Conservation (phyloP, 92 coral and sea anemone species). For the Siderastrea radians region DNA sequence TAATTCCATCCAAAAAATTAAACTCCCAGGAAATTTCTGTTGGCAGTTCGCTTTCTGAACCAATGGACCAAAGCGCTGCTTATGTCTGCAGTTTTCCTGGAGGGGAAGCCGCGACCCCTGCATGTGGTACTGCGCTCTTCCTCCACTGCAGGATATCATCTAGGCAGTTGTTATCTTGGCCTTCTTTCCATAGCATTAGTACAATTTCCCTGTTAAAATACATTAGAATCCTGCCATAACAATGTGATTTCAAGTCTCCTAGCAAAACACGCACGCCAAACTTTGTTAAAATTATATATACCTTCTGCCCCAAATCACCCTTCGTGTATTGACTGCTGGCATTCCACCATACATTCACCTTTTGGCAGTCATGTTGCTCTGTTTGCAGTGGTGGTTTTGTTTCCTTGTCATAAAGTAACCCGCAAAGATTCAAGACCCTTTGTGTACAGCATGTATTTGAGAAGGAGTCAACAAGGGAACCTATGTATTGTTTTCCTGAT, state of each 20-base stretch:
- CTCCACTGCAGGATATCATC: background rate
- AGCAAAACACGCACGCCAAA: background rate
- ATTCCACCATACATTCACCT: background rate
- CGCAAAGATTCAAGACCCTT: slow-evolving; percentile 13
- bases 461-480: slow-evolving; percentile 15
- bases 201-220: background rate
- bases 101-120: too few relatives aligned
- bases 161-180: background rate
- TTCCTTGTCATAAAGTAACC: too few relatives aligned
- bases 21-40: too few relatives aligned
- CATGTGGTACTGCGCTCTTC: too few relatives aligned
- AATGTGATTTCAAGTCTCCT: background rate
- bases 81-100: too few relatives aligned
- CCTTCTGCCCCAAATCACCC: background rate
- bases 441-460: slow-evolving; percentile 57
- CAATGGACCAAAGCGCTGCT: too few relatives aligned
- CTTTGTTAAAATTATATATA: too few relatives aligned
- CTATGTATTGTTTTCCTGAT: slow-evolving; percentile 47
- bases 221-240: background rate
- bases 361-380: background rate
- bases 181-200: background rate
- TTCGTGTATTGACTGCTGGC: background rate
- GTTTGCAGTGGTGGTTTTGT: too few relatives aligned
- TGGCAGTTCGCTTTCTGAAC: too few relatives aligned
- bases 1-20: too few relatives aligned